Conservation (phyloP, 2,797 vertebrate genomes). For the Alosa sapidissima region DNA sequence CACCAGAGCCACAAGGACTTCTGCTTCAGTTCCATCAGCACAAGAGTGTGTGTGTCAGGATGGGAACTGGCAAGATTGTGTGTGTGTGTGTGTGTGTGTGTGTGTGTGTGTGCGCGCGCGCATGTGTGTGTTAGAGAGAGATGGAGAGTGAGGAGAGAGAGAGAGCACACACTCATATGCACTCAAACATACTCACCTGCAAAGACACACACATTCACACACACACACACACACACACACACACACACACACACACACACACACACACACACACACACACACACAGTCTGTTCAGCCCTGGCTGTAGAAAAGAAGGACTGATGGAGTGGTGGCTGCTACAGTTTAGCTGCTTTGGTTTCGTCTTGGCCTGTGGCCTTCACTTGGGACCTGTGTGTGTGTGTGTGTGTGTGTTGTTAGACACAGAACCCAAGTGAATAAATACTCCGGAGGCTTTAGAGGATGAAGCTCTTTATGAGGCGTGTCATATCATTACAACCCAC, state of each 20-base stretch:
- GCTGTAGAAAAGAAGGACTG: no score
- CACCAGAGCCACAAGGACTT: conserved; percentile 44
- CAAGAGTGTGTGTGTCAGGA: neutral
- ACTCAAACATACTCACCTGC: neutral
- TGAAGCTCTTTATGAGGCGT: conserved; percentile 3
- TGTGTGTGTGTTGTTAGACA: neutral
- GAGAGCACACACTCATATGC: no score
- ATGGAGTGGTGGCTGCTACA: neutral
- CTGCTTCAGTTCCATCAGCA: conserved; percentile 60
- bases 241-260: neutral
- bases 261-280: neutral
- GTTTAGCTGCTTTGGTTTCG: no score
- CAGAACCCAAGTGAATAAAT: neutral
- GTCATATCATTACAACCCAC: neutral
- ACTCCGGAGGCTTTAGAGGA: neutral
- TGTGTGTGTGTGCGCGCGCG: no score
- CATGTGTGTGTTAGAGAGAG: neutral
- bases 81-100: no score
- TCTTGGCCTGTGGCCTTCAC: no score
- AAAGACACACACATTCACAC: neutral
- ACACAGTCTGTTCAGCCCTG: no score
- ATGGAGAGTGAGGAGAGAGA: no score
- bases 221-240: neutral
- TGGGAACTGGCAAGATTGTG: no score
- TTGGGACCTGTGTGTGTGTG: neutral